Evolutionary conservation across 2,797 vertebrate genomes (phyloP).

Genomic region (Chlorospingus flavigularis): DNA sequence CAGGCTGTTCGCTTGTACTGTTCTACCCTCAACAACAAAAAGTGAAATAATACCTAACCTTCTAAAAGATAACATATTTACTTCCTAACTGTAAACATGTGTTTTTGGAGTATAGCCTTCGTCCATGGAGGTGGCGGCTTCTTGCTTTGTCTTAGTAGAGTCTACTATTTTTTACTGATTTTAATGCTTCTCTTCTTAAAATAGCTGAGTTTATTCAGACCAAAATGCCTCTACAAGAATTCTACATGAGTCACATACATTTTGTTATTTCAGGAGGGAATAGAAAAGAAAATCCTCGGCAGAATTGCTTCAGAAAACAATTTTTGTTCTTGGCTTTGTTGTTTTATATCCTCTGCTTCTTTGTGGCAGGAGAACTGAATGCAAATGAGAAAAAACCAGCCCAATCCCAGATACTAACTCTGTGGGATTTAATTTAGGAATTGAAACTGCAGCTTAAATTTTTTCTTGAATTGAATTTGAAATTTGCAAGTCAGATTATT

Average conservation of each 20-base stretch:
- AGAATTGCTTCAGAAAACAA: conserved; percentile 13
- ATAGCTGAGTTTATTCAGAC: neutral
- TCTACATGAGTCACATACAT: neutral
- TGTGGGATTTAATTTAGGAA: conserved; percentile 20
- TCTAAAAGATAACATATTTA: neutral
- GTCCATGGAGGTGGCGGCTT: neutral
- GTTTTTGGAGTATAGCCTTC: neutral
- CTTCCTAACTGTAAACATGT: neutral
- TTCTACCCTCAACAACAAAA: neutral
- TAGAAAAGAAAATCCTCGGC: neutral
- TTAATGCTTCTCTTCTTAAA: neutral
- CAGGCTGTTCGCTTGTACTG: neutral
- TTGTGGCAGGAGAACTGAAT: neutral
- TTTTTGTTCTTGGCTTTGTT: conserved; percentile 11
- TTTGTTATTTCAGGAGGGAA: neutral
- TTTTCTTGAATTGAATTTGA: neutral
- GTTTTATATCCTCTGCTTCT: neutral
- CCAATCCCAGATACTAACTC: neutral
- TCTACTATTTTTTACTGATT: neutral
- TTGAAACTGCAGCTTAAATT: neutral
- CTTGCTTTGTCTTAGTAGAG: neutral
- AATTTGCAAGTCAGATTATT: conserved; percentile 34
- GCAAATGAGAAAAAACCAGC: neutral
- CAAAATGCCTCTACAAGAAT: neutral
- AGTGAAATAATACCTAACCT: neutral